Evolutionary conservation across 35 echinoderm and acorn worm species (phyloP).

Genomic region (Amphiura filiformis): DNA sequence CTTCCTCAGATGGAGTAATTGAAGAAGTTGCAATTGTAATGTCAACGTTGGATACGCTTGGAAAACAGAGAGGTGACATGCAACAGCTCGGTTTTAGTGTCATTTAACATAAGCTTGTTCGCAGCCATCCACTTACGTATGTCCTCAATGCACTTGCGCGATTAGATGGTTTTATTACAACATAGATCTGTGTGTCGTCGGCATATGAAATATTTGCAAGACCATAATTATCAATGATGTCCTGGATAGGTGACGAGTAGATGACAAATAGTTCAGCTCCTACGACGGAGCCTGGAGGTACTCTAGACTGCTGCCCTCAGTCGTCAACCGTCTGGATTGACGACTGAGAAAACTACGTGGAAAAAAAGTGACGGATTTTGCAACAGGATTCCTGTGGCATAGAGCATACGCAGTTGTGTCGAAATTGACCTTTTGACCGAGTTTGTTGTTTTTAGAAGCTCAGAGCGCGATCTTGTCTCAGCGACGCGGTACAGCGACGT

Average conservation of each 20-base stretch:
- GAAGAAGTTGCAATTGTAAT: not conserved
- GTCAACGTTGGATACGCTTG: not conserved
- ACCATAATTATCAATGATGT: slow-evolving; percentile 20
- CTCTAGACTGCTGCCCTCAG: no score
- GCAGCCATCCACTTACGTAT: not conserved
- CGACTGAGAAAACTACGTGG: no score
- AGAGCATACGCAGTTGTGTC: no score
- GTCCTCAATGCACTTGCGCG: not conserved
- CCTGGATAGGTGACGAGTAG: slow-evolving; percentile 13
- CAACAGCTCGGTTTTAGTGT: not conserved
- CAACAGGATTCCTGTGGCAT: no score
- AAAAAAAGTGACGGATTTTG: no score
- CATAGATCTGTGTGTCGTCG: slow-evolving; percentile 32
- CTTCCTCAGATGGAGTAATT: not conserved
- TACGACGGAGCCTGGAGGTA: slow-evolving; percentile 19
- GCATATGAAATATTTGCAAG: slow-evolving; percentile 7
- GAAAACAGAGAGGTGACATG: not conserved
- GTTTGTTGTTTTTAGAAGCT: no score
- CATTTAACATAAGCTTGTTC: not conserved
- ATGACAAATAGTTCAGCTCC: slow-evolving; percentile 4
- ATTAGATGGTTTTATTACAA: not conserved
- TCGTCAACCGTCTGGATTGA: no score
- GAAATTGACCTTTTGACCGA: no score
- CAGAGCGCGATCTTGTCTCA: no score
- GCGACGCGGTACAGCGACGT: no score